These are phyloP conservation scores for Astropecten irregularis DNA, from an alignment of 53 echinoderm and acorn worm species.

Conservation along the genomic window DNA sequence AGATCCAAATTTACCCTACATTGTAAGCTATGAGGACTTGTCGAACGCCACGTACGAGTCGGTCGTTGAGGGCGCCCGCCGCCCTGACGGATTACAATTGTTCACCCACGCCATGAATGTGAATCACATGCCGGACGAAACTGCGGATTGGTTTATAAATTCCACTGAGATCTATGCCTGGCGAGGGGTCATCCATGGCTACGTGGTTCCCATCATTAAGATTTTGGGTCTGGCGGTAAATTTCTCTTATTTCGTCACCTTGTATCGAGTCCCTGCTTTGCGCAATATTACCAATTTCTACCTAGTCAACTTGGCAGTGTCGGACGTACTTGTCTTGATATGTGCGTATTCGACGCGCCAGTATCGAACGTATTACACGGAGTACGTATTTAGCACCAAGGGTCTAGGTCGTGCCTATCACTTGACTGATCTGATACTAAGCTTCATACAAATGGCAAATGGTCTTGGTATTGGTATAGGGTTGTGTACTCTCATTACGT, in stretches of 20 bases:
- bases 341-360: background rate
- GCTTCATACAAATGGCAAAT: too few relatives aligned
- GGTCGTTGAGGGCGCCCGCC: too few relatives aligned
- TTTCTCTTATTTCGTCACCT: background rate
- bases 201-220: background rate
- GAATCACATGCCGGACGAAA: background rate
- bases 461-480: background rate
- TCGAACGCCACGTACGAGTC: too few relatives aligned
- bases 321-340: background rate
- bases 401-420: background rate
- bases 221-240: background rate
- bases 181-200: background rate
- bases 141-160: background rate
- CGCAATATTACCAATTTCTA: background rate
- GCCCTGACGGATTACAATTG: too few relatives aligned
- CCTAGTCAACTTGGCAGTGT: background rate
- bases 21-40: too few relatives aligned
- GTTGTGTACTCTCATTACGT: background rate
- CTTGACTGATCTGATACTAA: background rate
- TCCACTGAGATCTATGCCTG: background rate
- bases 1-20: too few relatives aligned
- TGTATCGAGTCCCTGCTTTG: background rate
- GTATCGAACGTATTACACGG: background rate
- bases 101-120: background rate
- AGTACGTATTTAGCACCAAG: background rate